Evolutionary conservation across 2,888 invertebrate genomes (phyloP), one percentile per base, ranked within the genome.

Genomic region (Hypomecis punctinalis): DNA sequence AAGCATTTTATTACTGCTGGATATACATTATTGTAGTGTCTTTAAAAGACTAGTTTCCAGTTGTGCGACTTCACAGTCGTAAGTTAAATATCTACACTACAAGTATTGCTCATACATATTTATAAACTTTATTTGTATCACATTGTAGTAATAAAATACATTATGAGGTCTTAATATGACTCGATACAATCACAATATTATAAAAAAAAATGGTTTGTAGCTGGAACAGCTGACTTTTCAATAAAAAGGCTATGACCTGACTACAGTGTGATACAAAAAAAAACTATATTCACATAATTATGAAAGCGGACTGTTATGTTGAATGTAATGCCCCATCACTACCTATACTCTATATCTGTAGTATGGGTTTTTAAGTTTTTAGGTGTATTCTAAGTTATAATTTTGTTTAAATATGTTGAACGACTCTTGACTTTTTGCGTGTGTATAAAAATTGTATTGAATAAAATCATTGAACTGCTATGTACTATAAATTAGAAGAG

Each of bases 231-330:
- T 37, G 37, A 11, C 8, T 5, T 37, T 0, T 46, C 11, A 48
- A n/a, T 6, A 48, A 48, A 11, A 48, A n/a, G 7, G 5, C 47
- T 33, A 33, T 47, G 33, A 43, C 48, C 35, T 5, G 51, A 8
- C 23, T 39, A 51, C 39, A 39, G 39, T 51, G 39, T 51, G 51
- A 13, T 51, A 51, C 13, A 51, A 39, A 51, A 11, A 47, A 51
- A n/a, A 40, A 43, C 8, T 33, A 36, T 11, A 13, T 39, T 49
- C 9, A 39, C 40, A 42, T 9, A 58, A 48, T 36, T 49, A 49
- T 42, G 10, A 13, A 49, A 58, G 35, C 36, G 58, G 43, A 51
- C 42, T 51, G 51, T 51, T 58, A 49, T 23, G n/a, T 52, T 52
- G 1, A 47, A 35, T 7, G n/a, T 35, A 48, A 48, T 35, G 35